phyloP scores from a whole-genome alignment of 1,140 invertebrate genomes.

The Matsumurasca onukii region DNA sequence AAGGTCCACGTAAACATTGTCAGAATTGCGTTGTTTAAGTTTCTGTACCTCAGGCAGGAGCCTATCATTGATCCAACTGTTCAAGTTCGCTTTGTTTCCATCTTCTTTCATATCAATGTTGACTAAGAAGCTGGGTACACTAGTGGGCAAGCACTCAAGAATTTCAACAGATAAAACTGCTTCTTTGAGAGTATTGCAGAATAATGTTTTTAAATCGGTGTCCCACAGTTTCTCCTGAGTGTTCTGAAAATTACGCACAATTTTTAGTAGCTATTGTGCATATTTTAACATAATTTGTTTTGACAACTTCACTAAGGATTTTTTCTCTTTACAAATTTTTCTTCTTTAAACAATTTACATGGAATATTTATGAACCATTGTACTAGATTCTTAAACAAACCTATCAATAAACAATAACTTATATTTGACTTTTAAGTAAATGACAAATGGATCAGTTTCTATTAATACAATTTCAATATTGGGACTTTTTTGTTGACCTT shows the following conservation, averaged over 20 bases:
- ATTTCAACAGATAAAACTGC: background rate
- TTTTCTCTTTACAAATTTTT: background rate
- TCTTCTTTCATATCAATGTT: background rate
- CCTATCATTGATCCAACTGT: background rate
- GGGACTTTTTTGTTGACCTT: too few relatives aligned
- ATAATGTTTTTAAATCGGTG: background rate
- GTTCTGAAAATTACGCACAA: background rate
- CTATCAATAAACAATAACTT: too few relatives aligned
- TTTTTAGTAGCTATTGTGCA: background rate
- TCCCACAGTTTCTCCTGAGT: background rate
- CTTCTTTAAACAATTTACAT: too few relatives aligned
- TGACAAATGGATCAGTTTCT: too few relatives aligned
- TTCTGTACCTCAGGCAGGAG: background rate
- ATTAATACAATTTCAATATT: too few relatives aligned
- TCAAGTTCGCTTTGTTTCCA: background rate
- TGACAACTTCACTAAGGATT: background rate
- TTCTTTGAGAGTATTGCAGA: background rate
- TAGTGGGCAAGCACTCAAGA: background rate
- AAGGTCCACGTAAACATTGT: background rate
- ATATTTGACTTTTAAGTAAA: too few relatives aligned
- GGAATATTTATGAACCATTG: too few relatives aligned
- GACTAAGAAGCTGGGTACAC: background rate
- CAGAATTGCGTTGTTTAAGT: background rate
- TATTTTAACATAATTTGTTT: background rate
- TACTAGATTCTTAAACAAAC: too few relatives aligned